Base-by-base conservation (phyloP, 2,797 vertebrate species). In the Zenarchopterus dispar region DNA sequence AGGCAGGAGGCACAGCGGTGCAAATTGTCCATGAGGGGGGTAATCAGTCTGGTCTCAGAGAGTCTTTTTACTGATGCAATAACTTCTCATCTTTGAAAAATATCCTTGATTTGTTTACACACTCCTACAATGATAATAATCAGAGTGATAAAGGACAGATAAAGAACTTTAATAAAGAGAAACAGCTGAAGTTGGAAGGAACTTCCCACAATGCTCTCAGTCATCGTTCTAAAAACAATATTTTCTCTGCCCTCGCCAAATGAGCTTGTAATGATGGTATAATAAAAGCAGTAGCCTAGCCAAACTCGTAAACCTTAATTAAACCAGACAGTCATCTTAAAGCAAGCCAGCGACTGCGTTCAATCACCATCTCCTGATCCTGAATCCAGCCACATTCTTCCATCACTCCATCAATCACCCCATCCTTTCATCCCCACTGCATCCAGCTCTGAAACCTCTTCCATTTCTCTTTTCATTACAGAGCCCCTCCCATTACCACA, bases 231-330 rank as follows among this genome's bases (percentile, higher is more conserved):
- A 81, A 89, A 86, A 91, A 89, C 89, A 92, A 89, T 88, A 91
- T 86, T 90, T 92, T 81, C 73, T 71, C 80, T 90, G 85, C 86
- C 86, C 78, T 26, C 47, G 64, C 69, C 78, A 92, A 93, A 91
- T 91, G 84, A 84, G 81, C 91, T 86, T 85, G 85, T 92, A 92
- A 93, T 91, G 88, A 91, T 57, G 55, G 74, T 79, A 87, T 92
- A 90, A 91, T 88, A 89, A 87, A 90, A 85, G 88, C 85, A 84
- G 84, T 84, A 85, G 75, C 75, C 87, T 87, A 81, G 82, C 80
- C 73, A 87, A 91, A 92, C 84, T 91, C 88, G 91, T 90, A 92
- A 92, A 93, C 85, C 80, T 90, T 92, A 91, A 93, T 92, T 92
- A 93, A 92, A 87, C 82, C 84, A 77, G 82, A 89, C 84, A 83